Evolutionary conservation across 2,888 invertebrate species (phyloP).

Genomic region (Drosophila neonasuta): DNA sequence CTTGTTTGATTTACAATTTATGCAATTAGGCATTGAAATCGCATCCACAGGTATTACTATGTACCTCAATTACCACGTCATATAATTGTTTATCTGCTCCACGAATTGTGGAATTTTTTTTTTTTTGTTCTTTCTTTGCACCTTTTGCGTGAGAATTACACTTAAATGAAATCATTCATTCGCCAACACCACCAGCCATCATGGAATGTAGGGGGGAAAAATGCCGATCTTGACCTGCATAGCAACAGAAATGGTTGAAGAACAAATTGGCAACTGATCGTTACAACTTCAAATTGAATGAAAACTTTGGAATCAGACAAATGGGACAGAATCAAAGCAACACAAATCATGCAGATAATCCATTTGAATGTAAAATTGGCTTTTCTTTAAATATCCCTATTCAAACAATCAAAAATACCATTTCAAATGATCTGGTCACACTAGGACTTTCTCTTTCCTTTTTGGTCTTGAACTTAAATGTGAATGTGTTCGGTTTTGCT

Average conservation of each 20-base stretch:
- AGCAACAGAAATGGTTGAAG: neutral
- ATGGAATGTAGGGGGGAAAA: conserved; percentile 7
- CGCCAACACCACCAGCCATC: neutral
- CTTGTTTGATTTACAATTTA: conserved; percentile 35
- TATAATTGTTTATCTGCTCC: conserved; percentile 47
- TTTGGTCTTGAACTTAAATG: too few relatives aligned
- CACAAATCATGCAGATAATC: too few relatives aligned
- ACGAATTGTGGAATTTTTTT: conserved; percentile 30
- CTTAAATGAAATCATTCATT: conserved; percentile 10
- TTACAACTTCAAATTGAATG: neutral
- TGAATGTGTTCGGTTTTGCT: too few relatives aligned
- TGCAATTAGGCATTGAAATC: conserved; percentile 26
- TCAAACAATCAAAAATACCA: too few relatives aligned
- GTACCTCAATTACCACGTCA: conserved; percentile 34
- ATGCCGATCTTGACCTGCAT: conserved; percentile 11
- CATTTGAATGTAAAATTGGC: too few relatives aligned
- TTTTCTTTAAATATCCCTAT: too few relatives aligned
- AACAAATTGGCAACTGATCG: neutral
- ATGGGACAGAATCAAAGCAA: too few relatives aligned
- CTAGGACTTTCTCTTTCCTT: too few relatives aligned
- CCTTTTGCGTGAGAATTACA: conserved; percentile 20
- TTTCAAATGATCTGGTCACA: too few relatives aligned
- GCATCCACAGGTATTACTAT: conserved; percentile 15
- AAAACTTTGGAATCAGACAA: too few relatives aligned
- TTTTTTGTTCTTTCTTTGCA: neutral